phyloP scores from a whole-genome alignment of 2,113 vertebrate species.

The Pomatorhinus ruficollis region DNA sequence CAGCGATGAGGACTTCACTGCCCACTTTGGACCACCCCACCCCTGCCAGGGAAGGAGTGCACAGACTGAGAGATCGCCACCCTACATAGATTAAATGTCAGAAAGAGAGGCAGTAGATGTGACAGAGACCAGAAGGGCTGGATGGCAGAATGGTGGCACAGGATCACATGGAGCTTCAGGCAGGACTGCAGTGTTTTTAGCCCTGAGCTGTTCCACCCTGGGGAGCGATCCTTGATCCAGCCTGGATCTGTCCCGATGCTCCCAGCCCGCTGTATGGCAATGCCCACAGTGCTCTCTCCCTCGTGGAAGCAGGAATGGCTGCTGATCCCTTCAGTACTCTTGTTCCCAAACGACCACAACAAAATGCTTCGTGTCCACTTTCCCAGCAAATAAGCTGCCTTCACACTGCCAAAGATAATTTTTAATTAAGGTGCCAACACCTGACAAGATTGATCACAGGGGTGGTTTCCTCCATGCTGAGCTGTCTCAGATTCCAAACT shows the following conservation, averaged over 20 bases:
- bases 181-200: background rate
- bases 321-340: background rate
- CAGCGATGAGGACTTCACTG: background rate
- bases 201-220: accelerated
- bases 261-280: accelerated
- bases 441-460: background rate
- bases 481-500: background rate
- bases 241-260: accelerated
- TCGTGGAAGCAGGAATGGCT: background rate
- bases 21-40: background rate
- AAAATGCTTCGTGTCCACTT: background rate
- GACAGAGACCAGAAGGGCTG: background rate
- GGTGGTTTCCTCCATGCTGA: background rate
- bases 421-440: constrained; percentile 6
- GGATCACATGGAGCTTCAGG: background rate
- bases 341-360: background rate
- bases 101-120: background rate
- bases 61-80: background rate
- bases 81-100: background rate
- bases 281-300: background rate
- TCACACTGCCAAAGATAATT: background rate
- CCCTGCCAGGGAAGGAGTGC: background rate
- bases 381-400: background rate
- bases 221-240: accelerated
- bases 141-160: background rate